Evolutionary conservation across 1,140 invertebrate species (phyloP).

Genomic region (Pseudomyrmex gracilis): DNA sequence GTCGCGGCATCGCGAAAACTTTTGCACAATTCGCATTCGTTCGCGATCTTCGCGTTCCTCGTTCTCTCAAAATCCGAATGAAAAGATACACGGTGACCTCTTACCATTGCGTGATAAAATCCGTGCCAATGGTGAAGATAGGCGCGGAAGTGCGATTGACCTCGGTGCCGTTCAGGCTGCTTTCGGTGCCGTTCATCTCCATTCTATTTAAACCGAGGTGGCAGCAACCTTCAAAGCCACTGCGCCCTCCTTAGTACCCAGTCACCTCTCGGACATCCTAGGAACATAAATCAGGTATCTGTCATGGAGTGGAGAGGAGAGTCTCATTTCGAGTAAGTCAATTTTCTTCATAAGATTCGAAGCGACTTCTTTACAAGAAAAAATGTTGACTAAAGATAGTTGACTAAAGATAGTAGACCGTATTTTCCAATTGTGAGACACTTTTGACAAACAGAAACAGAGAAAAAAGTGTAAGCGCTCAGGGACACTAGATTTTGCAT

Average conservation of each 20-base stretch:
- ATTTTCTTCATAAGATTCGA: too few relatives aligned
- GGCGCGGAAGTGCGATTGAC: slow-evolving; percentile 86
- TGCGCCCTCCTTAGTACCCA: slow-evolving; percentile 65
- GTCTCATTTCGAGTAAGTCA: too few relatives aligned
- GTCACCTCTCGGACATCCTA: slow-evolving; percentile 78
- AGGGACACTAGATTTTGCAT: too few relatives aligned
- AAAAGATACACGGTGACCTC: slow-evolving; percentile 74
- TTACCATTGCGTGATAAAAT: slow-evolving; percentile 90
- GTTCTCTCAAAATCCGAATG: neutral
- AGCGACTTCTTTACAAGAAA: too few relatives aligned
- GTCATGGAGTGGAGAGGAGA: too few relatives aligned
- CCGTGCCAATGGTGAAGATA: slow-evolving; percentile 88
- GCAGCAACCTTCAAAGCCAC: slow-evolving; percentile 65
- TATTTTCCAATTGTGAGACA: too few relatives aligned
- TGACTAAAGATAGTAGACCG: too few relatives aligned
- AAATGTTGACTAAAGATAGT: too few relatives aligned
- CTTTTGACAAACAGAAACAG: too few relatives aligned
- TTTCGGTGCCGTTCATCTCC: slow-evolving; percentile 80
- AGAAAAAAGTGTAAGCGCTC: too few relatives aligned
- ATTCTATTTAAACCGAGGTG: slow-evolving; percentile 69
- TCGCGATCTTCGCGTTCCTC: neutral
- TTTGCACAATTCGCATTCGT: slow-evolving; percentile 1
- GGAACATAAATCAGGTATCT: slow-evolving; percentile 25
- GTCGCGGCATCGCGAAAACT: neutral
- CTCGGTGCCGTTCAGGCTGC: slow-evolving; percentile 80